Evolutionary conservation across 2,113 vertebrate genomes (phyloP).

Genomic region (Corydoras sp.): DNA sequence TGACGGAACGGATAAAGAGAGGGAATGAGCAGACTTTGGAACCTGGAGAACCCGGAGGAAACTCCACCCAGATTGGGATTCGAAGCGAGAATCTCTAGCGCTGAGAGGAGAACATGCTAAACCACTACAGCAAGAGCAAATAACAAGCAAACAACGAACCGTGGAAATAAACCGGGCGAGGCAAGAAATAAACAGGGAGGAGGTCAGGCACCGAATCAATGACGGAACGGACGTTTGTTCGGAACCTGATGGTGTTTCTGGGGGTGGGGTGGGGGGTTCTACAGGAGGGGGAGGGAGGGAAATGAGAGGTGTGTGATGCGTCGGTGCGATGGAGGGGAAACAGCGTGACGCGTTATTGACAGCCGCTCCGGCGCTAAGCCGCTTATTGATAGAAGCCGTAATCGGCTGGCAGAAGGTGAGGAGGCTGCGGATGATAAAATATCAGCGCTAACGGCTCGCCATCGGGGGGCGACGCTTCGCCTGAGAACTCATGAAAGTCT

Average conservation of each 20-base stretch:
- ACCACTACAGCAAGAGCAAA: too few species aligned
- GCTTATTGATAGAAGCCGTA: slow-evolving; percentile 78
- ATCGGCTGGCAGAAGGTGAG: slow-evolving; percentile 73
- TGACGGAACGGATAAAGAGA: too few species aligned
- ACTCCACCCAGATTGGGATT: too few species aligned
- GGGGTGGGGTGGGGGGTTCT: not conserved
- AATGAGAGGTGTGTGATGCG: slow-evolving; percentile 41
- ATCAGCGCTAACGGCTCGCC: slow-evolving; percentile 66
- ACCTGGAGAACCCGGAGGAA: too few species aligned
- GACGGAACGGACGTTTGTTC: not conserved
- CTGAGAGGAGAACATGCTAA: too few species aligned
- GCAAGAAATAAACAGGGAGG: not conserved
- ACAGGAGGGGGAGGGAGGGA: not conserved
- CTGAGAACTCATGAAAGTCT: slow-evolving; percentile 53
- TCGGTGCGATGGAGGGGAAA: slow-evolving; percentile 53
- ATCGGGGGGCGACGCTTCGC: slow-evolving; percentile 61
- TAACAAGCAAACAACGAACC: too few species aligned
- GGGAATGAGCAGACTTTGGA: too few species aligned
- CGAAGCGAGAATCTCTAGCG: too few species aligned
- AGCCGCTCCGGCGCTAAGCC: slow-evolving; percentile 70
- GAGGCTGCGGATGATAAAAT: slow-evolving; percentile 68
- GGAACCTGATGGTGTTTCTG: not conserved
- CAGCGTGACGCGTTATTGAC: slow-evolving; percentile 67
- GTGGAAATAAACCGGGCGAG: too few species aligned
- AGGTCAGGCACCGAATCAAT: not conserved